phyloP scores from a whole-genome alignment of 2,113 vertebrate genomes.

The Cryptomyrus ogoouensis region DNA sequence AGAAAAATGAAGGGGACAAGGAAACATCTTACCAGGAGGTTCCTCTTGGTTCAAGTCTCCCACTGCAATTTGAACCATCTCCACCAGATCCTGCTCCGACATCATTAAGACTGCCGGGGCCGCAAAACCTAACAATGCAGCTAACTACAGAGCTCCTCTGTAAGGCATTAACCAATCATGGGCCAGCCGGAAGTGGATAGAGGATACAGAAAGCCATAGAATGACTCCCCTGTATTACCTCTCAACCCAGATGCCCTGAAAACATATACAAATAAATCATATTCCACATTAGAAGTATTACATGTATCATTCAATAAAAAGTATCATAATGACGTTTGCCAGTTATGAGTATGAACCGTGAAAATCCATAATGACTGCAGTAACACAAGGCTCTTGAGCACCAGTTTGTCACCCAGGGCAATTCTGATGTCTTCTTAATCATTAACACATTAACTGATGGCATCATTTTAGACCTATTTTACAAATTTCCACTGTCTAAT shows the following conservation, averaged over 20 bases:
- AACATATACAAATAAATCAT: not conserved
- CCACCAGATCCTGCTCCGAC: slow-evolving; percentile 88
- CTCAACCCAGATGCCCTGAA: not conserved
- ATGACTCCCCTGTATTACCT: not conserved
- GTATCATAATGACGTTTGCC: not conserved
- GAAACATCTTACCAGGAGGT: slow-evolving; percentile 65
- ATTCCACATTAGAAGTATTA: not conserved
- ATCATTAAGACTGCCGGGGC: slow-evolving; percentile 72
- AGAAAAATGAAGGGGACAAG: not conserved
- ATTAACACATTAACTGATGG: not conserved
- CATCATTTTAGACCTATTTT: not conserved
- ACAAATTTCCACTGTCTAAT: not conserved
- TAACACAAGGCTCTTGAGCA: not conserved
- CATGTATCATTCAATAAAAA: not conserved
- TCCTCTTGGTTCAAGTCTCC: slow-evolving; percentile 81
- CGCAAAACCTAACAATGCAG: not conserved
- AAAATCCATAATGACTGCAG: not conserved
- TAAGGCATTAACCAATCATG: slow-evolving; percentile 29
- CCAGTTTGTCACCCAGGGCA: not conserved
- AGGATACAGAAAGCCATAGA: not conserved
- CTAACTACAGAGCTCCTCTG: slow-evolving; percentile 21
- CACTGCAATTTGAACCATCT: slow-evolving; percentile 95
- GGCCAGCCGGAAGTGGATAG: not conserved
- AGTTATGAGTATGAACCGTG: not conserved
- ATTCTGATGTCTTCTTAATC: not conserved